These are phyloP conservation scores for Hydrochoerus hydrochaeris DNA, from an alignment of 2,113 vertebrate genomes.

Conservation along the genomic window DNA sequence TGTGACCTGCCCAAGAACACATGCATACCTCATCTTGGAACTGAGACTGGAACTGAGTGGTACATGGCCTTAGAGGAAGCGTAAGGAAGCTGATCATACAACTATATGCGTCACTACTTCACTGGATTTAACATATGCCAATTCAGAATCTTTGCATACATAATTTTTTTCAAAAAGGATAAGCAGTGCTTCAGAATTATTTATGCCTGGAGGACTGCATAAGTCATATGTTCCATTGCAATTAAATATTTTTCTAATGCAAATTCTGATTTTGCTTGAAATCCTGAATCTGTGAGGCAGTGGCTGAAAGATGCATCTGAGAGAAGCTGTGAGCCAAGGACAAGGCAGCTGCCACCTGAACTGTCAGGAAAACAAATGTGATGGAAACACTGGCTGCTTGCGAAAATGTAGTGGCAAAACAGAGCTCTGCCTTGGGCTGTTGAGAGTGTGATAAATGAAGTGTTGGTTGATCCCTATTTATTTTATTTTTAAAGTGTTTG, in stretches of 20 bases:
- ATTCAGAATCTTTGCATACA: not conserved
- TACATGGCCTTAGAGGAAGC: not conserved
- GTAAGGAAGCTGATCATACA: not conserved
- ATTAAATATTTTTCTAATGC: slow-evolving; percentile 32
- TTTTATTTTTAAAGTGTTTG: slow-evolving; percentile 62
- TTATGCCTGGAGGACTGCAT: not conserved
- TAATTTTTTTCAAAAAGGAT: not conserved
- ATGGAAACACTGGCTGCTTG: not conserved
- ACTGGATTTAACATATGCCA: not conserved
- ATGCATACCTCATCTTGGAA: not conserved
- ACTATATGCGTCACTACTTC: not conserved
- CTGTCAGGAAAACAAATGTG: slow-evolving; percentile 42
- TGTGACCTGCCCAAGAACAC: not conserved
- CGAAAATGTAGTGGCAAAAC: not conserved
- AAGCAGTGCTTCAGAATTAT: not conserved
- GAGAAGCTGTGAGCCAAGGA: not conserved
- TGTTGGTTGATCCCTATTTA: not conserved
- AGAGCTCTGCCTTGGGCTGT: slow-evolving; percentile 33
- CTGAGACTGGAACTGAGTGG: not conserved
- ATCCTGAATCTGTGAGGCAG: slow-evolving; percentile 1
- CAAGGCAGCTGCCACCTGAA: not conserved
- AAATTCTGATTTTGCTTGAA: not conserved
- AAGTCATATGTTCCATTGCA: not conserved
- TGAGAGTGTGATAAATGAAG: slow-evolving; percentile 56
- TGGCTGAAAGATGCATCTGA: not conserved